Evolutionary conservation across 1,140 invertebrate genomes (phyloP), one percentile per base, ranked within the genome.

Genomic region (Caenorhabditis tropicalis): DNA sequence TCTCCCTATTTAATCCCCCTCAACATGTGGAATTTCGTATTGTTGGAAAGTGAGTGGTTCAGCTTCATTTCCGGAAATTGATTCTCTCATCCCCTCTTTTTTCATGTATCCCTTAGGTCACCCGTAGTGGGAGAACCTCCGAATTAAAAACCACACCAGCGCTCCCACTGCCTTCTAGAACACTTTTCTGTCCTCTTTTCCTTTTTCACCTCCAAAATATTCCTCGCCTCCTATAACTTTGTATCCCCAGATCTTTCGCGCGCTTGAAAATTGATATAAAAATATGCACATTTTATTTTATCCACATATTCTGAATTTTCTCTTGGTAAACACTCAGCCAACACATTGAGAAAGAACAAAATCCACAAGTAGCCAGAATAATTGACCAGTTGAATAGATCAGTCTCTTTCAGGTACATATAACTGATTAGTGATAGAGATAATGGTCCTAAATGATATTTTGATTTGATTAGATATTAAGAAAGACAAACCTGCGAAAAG

Each of bases 241-340:
- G 58, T 65, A 65, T 36, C 29, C 29, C 10, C 12, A 9, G 9
- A n/a, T 79, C 24, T 49, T 48, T 15, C 29, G 53, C 43, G 79
- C 79, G 79, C 53, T 51, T 81, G 79, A 81, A 81, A 81, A 51
- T 51, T 81, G 81, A 58, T 43, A 58, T 56, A 31, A 29, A 82
- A 82, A 82, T 27, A 82, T 82, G 31, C 51, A 58, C 81, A 82
- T 27, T 39, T 74, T 24, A 74, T 74, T 43, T 6, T 12, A 43
- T 43, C 24, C 65, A 74, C 9, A 74, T 3, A 43, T 74, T 74
- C 36, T 46, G 36, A 74, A 74, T 43, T n/a, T 74, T 74, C 21
- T 74, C 36, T 46, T 43, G 36, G 27, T 74, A 74, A 10, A 74
- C 65, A 21, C 36, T 43, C 65, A 33, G 43, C 65, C 65, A 74